phyloP scores from a whole-genome alignment of 2,797 vertebrate genomes.

The Anguilla obscura region DNA sequence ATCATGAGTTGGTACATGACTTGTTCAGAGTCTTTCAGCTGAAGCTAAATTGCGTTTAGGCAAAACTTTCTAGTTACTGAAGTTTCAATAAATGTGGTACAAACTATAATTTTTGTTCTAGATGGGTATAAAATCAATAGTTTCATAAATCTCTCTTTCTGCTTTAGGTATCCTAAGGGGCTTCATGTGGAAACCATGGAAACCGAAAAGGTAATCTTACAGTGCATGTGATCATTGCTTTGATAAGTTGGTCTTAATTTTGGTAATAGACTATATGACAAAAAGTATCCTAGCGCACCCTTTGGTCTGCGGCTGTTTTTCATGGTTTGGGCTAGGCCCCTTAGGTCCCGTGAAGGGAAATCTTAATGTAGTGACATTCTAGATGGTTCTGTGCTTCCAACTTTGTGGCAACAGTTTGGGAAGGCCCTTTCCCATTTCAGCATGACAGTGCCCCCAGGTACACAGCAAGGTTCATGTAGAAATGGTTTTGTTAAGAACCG shows the following conservation, averaged over 20 bases:
- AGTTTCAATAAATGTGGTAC: neutral
- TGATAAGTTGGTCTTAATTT: neutral
- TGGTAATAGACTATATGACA: neutral
- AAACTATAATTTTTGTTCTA: neutral
- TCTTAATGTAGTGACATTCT: no score
- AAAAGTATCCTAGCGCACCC: no score
- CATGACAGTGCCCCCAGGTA: no score
- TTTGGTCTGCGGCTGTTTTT: no score
- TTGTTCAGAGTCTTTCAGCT: neutral
- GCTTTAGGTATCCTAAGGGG: slow-evolving; percentile 87
- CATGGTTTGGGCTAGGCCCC: no score
- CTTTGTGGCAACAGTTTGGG: no score
- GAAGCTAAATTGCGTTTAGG: neutral
- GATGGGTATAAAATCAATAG: slow-evolving; percentile 41
- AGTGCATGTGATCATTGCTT: neutral
- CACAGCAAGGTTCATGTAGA: no score
- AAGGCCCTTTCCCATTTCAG: no score
- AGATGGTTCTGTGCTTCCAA: no score
- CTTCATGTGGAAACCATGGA: slow-evolving; percentile 95
- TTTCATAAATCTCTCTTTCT: neutral
- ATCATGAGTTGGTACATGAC: no score
- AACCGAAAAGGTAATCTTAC: slow-evolving; percentile 83
- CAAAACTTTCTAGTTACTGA: neutral
- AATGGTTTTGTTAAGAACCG: no score
- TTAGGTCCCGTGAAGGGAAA: no score